Evolutionary conservation across 92 coral and sea anemone species (phyloP).

Genomic region (Bergia sp.): DNA sequence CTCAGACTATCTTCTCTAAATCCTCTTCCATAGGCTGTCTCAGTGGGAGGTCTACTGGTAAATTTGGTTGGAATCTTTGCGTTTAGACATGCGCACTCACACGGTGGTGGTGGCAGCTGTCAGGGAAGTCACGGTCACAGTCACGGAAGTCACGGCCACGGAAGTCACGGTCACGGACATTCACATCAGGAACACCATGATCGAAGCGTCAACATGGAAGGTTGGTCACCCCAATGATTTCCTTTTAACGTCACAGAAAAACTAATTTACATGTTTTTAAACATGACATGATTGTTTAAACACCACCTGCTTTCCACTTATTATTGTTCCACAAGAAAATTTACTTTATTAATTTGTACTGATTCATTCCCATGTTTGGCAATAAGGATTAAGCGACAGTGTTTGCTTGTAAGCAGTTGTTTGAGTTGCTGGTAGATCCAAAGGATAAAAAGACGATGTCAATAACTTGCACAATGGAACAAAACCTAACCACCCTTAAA

Average conservation of each 20-base stretch:
- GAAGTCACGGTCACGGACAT: slow-evolving; percentile 70
- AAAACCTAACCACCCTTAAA: no score
- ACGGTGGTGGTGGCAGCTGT: slow-evolving; percentile 61
- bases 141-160: slow-evolving; percentile 70
- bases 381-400: no score
- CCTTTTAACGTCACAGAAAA: not conserved
- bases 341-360: no score
- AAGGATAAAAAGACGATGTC: no score
- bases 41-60: slow-evolving; percentile 91
- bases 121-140: slow-evolving; percentile 56
- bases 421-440: no score
- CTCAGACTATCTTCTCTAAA: no score
- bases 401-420: no score
- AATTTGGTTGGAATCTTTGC: slow-evolving; percentile 96
- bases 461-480: no score
- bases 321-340: no score
- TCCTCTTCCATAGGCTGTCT: slow-evolving; percentile 69
- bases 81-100: slow-evolving; percentile 97
- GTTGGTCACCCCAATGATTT: slow-evolving; percentile 47
- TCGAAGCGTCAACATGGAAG: slow-evolving; percentile 98
- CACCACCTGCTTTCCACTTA: no score
- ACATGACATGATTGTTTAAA: no score
- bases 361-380: no score
- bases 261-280: not conserved
- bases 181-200: slow-evolving; percentile 69